phyloP scores from a whole-genome alignment of 2,797 vertebrate genomes.

The Schizopygopsis malacanthus region DNA sequence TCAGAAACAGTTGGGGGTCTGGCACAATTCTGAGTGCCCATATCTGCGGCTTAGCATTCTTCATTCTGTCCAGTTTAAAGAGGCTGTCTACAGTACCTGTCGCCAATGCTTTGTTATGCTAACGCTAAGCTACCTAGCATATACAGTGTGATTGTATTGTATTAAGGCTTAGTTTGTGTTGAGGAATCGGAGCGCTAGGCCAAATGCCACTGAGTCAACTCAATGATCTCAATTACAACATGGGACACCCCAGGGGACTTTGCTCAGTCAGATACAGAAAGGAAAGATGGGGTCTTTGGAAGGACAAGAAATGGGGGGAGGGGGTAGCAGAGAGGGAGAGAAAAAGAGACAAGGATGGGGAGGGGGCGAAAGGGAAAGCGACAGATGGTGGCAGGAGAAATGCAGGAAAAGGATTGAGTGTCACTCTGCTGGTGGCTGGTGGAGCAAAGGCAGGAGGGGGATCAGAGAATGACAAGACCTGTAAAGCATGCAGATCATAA shows the following conservation, averaged over 20 bases:
- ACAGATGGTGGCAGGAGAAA: conserved; percentile 48
- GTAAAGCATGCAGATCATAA: conserved; percentile 35
- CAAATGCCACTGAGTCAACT: conserved; percentile 4
- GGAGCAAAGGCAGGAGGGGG: background rate
- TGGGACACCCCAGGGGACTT: conserved; percentile 40
- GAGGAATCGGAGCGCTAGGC: background rate
- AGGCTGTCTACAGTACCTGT: conserved; percentile 1
- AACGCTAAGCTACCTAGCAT: background rate
- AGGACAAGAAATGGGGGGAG: conserved; percentile 41
- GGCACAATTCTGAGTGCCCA: conserved; percentile 4
- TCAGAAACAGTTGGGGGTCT: background rate
- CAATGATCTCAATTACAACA: conserved; percentile 32
- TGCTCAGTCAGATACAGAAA: conserved; percentile 24
- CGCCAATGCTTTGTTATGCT: conserved; percentile 11
- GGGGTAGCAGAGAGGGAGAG: background rate
- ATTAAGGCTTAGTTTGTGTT: conserved; percentile 13
- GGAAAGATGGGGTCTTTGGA: conserved; percentile 51
- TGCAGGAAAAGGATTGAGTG: conserved; percentile 65
- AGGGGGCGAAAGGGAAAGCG: conserved; percentile 55
- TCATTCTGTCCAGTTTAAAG: conserved; percentile 19
- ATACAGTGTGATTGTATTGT: conserved; percentile 14
- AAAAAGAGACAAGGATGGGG: background rate
- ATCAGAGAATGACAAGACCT: conserved; percentile 39
- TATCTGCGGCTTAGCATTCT: conserved; percentile 18
- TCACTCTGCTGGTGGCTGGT: conserved; percentile 57